Percentiles rank a stretch among this genome's conserved stretches.
Evolutionary conservation across 2,888 invertebrate species (phyloP).

Genomic region (Hoplodrina blanda): DNA sequence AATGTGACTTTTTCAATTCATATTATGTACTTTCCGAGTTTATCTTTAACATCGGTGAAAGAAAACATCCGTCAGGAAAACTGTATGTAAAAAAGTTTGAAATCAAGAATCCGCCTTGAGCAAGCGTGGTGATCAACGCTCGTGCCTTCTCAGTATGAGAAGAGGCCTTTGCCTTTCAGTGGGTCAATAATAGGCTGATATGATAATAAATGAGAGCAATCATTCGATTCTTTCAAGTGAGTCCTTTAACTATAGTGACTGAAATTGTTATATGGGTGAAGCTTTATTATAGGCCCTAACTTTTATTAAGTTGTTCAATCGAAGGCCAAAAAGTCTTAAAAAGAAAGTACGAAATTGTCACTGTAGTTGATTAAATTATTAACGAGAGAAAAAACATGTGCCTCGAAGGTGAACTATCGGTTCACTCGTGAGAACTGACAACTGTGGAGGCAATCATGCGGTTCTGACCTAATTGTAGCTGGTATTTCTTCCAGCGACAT

Average conservation of each 20-base stretch:
- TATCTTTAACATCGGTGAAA: too few species aligned
- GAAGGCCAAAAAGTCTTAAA: conserved; percentile 2
- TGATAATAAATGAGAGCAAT: neutral
- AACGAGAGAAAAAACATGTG: conserved; percentile 64
- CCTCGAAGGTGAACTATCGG: conserved; percentile 61
- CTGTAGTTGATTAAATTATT: conserved; percentile 57
- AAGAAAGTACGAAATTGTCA: conserved; percentile 25
- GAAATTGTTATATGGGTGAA: neutral
- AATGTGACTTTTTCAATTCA: too few species aligned
- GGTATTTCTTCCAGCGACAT: conserved; percentile 73
- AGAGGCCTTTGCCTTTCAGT: too few species aligned
- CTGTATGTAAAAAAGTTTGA: too few species aligned
- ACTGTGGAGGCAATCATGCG: conserved; percentile 77
- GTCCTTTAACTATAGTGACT: neutral
- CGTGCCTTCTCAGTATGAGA: too few species aligned
- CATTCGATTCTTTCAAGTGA: neutral
- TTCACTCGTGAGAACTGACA: conserved; percentile 75
- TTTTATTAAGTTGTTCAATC: neutral
- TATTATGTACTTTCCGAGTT: too few species aligned
- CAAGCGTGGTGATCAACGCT: too few species aligned
- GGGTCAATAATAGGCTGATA: too few species aligned
- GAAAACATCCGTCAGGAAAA: too few species aligned
- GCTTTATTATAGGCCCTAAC: neutral
- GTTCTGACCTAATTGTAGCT: conserved; percentile 79
- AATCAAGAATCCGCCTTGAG: too few species aligned